Evolutionary conservation across 2,113 vertebrate species (phyloP).

Genomic region (Elachura formosa): DNA sequence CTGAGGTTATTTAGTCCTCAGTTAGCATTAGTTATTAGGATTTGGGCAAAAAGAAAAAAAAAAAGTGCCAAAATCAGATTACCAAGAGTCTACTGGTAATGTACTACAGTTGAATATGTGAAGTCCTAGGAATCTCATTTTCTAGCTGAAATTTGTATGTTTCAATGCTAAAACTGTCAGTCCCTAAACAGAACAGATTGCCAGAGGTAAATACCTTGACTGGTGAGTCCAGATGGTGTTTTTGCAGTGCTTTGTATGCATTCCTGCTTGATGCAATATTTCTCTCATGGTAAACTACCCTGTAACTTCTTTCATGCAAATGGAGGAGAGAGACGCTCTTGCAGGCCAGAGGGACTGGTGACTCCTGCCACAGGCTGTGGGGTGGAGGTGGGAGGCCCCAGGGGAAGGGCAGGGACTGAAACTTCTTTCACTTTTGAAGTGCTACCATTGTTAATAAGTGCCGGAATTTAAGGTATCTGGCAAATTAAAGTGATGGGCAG

Average conservation of each 20-base stretch:
- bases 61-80: neutral
- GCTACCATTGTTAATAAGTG: neutral
- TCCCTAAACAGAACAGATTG: neutral
- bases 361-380: neutral
- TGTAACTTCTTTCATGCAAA: constrained; percentile 24
- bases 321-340: neutral
- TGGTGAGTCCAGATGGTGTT: neutral
- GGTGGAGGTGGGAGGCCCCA: constrained; percentile 12
- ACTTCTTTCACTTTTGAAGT: constrained; percentile 6
- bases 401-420: constrained; percentile 9
- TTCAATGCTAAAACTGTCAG: neutral
- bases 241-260: neutral
- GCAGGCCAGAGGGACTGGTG: neutral
- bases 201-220: neutral
- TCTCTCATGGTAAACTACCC: neutral
- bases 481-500: neutral
- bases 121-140: neutral
- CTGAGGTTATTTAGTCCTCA: neutral
- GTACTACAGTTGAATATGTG: neutral
- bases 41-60: neutral
- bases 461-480: neutral
- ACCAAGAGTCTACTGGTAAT: neutral
- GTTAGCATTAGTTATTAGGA: neutral
- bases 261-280: neutral
- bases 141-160: neutral